Conservation (phyloP, 2,113 vertebrate genomes). For the Oncorhynchus clarkii region DNA sequence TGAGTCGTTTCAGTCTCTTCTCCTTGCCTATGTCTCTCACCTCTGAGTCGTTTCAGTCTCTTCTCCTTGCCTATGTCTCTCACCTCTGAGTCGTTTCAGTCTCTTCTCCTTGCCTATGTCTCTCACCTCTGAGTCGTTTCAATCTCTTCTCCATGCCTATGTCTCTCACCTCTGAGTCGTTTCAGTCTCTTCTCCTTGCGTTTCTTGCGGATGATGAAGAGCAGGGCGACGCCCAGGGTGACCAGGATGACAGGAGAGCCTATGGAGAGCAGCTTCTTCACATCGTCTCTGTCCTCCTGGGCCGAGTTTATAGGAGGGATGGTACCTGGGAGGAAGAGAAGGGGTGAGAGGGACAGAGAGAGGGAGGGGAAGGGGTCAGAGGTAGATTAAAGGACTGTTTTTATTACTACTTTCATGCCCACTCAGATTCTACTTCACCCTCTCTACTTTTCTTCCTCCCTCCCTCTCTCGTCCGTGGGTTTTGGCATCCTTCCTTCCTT, state of each 20-base stretch:
- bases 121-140: slow-evolving; percentile 90
- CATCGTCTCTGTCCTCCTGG: slow-evolving; percentile 89
- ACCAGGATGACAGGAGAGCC: slow-evolving; percentile 94
- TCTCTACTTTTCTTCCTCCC: no score
- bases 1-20: slow-evolving; percentile 90
- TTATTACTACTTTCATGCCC: neutral
- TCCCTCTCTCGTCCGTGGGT: no score
- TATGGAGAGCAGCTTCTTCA: slow-evolving; percentile 96
- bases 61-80: slow-evolving; percentile 84
- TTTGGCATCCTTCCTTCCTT: no score
- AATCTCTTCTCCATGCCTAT: slow-evolving; percentile 75
- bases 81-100: slow-evolving; percentile 92
- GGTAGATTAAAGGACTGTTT: neutral
- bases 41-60: slow-evolving; percentile 90
- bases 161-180: slow-evolving; percentile 84
- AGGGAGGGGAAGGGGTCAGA: no score
- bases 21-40: slow-evolving; percentile 84
- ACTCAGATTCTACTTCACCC: neutral
- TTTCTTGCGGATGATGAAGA: slow-evolving; percentile 95
- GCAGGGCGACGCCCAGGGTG: slow-evolving; percentile 88
- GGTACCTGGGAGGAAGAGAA: slow-evolving; percentile 74
- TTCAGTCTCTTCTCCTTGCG: slow-evolving; percentile 97
- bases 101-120: slow-evolving; percentile 86
- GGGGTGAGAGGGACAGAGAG: neutral
- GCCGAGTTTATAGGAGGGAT: slow-evolving; percentile 97